Conservation (phyloP, 2,888 invertebrate species). For the Brenthis daphne region DNA sequence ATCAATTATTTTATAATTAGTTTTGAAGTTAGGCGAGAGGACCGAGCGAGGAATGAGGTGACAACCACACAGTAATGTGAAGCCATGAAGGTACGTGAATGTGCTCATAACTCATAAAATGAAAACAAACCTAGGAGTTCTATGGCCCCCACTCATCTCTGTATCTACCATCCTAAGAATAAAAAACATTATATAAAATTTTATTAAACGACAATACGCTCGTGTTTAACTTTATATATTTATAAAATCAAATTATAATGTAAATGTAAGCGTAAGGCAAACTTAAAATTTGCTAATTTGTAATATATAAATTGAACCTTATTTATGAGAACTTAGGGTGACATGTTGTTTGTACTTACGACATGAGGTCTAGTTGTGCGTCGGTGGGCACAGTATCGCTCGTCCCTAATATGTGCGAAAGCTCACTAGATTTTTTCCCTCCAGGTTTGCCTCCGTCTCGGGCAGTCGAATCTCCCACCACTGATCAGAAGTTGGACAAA, state of each 20-base stretch:
- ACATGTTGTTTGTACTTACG: slow-evolving; percentile 62
- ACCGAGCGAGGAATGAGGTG: slow-evolving; percentile 55
- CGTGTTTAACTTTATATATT: slow-evolving; percentile 1
- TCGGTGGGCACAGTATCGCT: slow-evolving; percentile 90
- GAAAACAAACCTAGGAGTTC: slow-evolving; percentile 86
- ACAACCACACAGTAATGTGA: slow-evolving; percentile 40
- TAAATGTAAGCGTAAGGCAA: slow-evolving; percentile 12
- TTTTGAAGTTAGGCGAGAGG: slow-evolving; percentile 31
- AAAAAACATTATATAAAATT: slow-evolving; percentile 53
- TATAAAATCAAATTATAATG: slow-evolving; percentile 5
- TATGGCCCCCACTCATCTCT: slow-evolving; percentile 86
- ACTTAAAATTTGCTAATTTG: background rate
- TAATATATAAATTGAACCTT: slow-evolving; percentile 4
- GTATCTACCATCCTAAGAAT: slow-evolving; percentile 85
- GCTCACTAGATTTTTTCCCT: slow-evolving; percentile 87
- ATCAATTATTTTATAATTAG: slow-evolving; percentile 24
- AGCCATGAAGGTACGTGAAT: slow-evolving; percentile 48
- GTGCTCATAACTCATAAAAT: slow-evolving; percentile 77
- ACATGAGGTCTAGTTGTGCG: slow-evolving; percentile 87
- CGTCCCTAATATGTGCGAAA: slow-evolving; percentile 95
- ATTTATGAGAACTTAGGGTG: background rate
- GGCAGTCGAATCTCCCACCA: slow-evolving; percentile 91
- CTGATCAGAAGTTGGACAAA: background rate
- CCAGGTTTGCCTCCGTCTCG: slow-evolving; percentile 84
- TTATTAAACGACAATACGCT: background rate